These are phyloP conservation scores for Acanthiza pusilla DNA, from an alignment of 2,797 vertebrate species.

Conservation along the genomic window DNA sequence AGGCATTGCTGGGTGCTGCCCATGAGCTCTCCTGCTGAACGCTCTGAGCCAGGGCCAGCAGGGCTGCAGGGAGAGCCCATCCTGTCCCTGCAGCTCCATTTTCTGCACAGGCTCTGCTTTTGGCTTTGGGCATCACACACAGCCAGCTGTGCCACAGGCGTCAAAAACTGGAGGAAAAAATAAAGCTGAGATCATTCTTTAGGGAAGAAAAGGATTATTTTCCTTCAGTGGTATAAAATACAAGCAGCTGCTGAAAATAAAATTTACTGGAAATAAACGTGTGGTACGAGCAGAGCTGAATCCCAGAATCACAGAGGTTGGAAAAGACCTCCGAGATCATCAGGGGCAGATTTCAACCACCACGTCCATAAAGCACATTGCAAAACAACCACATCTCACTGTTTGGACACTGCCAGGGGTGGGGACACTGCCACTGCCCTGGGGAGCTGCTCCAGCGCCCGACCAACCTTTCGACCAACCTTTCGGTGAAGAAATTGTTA, in stretches of 20 bases:
- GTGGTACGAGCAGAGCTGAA: not conserved
- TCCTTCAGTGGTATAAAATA: not conserved
- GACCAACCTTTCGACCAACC: not conserved
- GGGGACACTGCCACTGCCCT: not conserved
- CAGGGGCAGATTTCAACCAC: not conserved
- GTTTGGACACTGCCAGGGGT: not conserved
- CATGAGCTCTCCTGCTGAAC: no score
- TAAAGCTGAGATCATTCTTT: not conserved
- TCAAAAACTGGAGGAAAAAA: not conserved
- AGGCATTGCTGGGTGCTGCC: no score
- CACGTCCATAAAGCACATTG: fast-evolving
- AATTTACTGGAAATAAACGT: not conserved
- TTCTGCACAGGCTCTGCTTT: not conserved
- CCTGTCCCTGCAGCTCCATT: not conserved
- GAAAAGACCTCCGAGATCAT: not conserved
- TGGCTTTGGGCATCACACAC: not conserved
- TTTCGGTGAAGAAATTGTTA: not conserved
- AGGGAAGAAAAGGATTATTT: not conserved
- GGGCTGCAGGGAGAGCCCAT: not conserved
- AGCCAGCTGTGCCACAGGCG: not conserved
- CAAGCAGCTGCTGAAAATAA: not conserved
- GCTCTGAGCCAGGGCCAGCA: not conserved
- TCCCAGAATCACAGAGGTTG: not conserved
- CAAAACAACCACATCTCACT: not conserved
- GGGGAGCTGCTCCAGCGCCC: not conserved